Conservation (phyloP, 2,797 vertebrate genomes). For the Pangasius macronema region DNA sequence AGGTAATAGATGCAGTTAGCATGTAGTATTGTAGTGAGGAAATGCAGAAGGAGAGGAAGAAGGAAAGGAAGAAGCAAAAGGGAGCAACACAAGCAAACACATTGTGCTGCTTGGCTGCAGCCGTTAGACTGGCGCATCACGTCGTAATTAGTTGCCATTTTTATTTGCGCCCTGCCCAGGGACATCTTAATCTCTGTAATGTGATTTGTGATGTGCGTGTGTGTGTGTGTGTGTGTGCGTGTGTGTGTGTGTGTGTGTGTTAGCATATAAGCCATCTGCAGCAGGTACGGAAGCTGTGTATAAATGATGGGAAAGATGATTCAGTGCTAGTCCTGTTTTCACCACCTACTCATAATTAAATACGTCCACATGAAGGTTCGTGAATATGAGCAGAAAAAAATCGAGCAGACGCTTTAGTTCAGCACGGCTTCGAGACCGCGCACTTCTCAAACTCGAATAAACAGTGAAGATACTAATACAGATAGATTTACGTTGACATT, state of each 20-base stretch:
- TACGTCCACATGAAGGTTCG: not conserved
- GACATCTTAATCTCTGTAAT: constrained; percentile 24
- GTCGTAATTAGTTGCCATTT: constrained; percentile 20
- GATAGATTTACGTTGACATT: not conserved
- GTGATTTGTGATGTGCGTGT: constrained; percentile 13
- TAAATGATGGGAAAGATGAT: not conserved
- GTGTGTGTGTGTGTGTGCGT: not conserved
- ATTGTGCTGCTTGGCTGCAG: not conserved
- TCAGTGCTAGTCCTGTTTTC: not conserved
- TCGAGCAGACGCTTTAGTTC: not conserved
- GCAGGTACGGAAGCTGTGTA: not conserved
- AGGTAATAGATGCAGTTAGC: not conserved
- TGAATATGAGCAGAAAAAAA: not conserved
- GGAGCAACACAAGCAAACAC: not conserved
- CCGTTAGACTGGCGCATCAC: not conserved
- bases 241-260: constrained; percentile 1
- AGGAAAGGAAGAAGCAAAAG: not conserved
- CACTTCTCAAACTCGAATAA: not conserved
- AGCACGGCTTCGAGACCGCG: not conserved
- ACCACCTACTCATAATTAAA: not conserved
- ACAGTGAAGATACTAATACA: not conserved
- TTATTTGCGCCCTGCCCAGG: constrained; percentile 5
- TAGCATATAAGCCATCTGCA: not conserved
- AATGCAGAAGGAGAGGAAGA: not conserved
- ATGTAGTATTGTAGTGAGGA: not conserved